Evolutionary conservation across 2,888 invertebrate species (phyloP).

Genomic region (Sesamia inferens): DNA sequence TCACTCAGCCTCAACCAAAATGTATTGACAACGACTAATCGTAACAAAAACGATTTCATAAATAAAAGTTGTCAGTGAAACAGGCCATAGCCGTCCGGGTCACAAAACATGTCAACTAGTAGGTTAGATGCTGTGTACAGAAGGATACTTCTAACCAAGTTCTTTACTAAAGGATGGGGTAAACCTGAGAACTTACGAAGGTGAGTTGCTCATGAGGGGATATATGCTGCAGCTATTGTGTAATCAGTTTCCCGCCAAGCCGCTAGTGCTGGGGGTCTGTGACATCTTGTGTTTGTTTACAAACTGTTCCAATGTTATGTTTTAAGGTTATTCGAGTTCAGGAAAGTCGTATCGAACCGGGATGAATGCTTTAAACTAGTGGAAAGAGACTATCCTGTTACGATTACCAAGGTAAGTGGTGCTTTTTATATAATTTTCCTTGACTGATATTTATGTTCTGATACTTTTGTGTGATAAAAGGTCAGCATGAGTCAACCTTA

Average conservation of each 20-base stretch:
- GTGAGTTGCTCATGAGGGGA: constrained; percentile 81
- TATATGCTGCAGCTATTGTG: constrained; percentile 60
- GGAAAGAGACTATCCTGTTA: constrained; percentile 95
- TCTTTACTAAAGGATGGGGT: constrained; percentile 99
- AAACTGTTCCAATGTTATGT: constrained; percentile 47
- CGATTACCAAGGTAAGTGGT: constrained; percentile 94
- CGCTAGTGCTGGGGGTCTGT: constrained; percentile 8
- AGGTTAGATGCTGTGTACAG: constrained; percentile 95
- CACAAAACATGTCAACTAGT: constrained; percentile 89
- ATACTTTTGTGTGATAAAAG: constrained; percentile 3
- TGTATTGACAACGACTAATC: constrained; percentile 72
- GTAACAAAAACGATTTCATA: constrained; percentile 59
- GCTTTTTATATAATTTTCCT: not conserved
- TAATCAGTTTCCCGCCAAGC: constrained; percentile 54
- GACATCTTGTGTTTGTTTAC: constrained; percentile 40
- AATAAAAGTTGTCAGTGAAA: constrained; percentile 58
- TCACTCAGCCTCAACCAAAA: constrained; percentile 69
- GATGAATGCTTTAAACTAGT: constrained; percentile 95
- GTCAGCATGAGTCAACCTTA: constrained; percentile 28
- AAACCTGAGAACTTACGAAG: constrained; percentile 96
- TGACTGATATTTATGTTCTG: not conserved
- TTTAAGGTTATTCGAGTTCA: constrained; percentile 96
- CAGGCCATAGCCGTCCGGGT: constrained; percentile 60
- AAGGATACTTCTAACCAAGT: constrained; percentile 95
- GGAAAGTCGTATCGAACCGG: constrained; percentile 96